Conservation (phyloP, 1,140 invertebrate species). For the Drosophila trapezifrons region DNA sequence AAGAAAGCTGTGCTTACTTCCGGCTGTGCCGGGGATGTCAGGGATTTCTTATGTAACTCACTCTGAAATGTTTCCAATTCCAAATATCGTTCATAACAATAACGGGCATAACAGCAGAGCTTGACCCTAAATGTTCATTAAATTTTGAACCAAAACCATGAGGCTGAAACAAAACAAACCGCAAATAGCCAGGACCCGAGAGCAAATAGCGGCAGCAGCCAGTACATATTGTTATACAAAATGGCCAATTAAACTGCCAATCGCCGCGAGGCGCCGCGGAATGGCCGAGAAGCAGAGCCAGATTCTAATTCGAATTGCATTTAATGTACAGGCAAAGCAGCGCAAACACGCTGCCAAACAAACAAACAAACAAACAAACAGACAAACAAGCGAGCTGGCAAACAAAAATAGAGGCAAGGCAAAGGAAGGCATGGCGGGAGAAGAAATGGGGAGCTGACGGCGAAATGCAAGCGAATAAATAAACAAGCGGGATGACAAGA, state of each 20-base stretch:
- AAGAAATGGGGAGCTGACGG: neutral
- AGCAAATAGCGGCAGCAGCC: constrained; percentile 21
- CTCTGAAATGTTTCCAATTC: constrained; percentile 32
- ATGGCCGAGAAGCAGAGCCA: constrained; percentile 17
- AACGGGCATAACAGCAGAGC: neutral
- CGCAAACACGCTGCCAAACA: constrained; percentile 30
- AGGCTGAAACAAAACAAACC: constrained; percentile 33
- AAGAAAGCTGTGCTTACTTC: too few relatives aligned
- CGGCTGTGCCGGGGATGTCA: too few relatives aligned
- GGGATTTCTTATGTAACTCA: neutral
- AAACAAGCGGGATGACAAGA: constrained; percentile 28
- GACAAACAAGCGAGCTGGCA: constrained; percentile 7
- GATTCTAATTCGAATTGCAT: constrained; percentile 56
- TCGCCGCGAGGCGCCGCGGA: constrained; percentile 37
- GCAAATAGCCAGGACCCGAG: constrained; percentile 22
- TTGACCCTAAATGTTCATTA: constrained; percentile 26
- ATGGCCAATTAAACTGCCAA: constrained; percentile 55
- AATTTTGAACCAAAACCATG: constrained; percentile 32
- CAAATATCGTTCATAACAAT: constrained; percentile 37
- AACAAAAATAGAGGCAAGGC: constrained; percentile 15
- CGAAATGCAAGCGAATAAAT: constrained; percentile 36
- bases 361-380: constrained; percentile 28
- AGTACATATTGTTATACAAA: constrained; percentile 45
- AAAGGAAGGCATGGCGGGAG: neutral
- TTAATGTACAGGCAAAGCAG: constrained; percentile 27